Percentiles rank a stretch among this genome's conserved stretches.
phyloP scores from a whole-genome alignment of 2,797 vertebrate species.

The Chromis chromis region DNA sequence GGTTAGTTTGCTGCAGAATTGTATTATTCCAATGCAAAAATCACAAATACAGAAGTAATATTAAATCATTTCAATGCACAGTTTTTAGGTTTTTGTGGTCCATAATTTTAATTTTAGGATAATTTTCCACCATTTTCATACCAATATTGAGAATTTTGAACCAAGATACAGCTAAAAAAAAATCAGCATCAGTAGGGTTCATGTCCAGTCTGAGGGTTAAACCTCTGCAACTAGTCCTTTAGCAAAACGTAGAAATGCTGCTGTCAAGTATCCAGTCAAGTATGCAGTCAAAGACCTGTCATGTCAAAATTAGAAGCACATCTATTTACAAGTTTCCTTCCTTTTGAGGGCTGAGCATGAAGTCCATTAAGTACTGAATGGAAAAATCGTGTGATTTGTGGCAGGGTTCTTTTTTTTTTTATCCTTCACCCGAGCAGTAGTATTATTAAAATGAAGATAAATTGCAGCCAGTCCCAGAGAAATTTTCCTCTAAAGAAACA shows the following conservation, averaged over 20 bases:
- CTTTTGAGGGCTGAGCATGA: slow-evolving; percentile 16
- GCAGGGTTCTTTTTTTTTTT: slow-evolving; percentile 6
- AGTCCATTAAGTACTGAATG: slow-evolving; percentile 41
- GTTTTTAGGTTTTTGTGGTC: no score
- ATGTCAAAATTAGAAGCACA: slow-evolving; percentile 32
- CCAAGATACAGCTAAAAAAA: not conserved
- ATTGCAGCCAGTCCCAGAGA: slow-evolving; percentile 91
- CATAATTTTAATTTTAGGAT: not conserved
- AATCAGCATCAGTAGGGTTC: not conserved
- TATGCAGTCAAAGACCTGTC: slow-evolving; percentile 8
- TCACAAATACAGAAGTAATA: not conserved
- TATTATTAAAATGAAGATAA: slow-evolving; percentile 87
- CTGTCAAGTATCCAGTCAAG: no score
- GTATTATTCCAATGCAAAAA: not conserved
- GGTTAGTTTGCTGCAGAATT: not conserved
- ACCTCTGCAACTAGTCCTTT: not conserved
- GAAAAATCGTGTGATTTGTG: slow-evolving; percentile 51
- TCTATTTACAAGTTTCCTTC: slow-evolving; percentile 36
- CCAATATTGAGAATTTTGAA: not conserved
- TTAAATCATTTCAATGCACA: not conserved
- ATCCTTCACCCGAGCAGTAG: not conserved
- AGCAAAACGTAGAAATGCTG: slow-evolving; percentile 4
- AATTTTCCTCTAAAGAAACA: slow-evolving; percentile 90
- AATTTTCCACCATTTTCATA: not conserved
- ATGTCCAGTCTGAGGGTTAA: not conserved